phyloP scores from a whole-genome alignment of 2,797 vertebrate genomes.

The Falco columbarius region DNA sequence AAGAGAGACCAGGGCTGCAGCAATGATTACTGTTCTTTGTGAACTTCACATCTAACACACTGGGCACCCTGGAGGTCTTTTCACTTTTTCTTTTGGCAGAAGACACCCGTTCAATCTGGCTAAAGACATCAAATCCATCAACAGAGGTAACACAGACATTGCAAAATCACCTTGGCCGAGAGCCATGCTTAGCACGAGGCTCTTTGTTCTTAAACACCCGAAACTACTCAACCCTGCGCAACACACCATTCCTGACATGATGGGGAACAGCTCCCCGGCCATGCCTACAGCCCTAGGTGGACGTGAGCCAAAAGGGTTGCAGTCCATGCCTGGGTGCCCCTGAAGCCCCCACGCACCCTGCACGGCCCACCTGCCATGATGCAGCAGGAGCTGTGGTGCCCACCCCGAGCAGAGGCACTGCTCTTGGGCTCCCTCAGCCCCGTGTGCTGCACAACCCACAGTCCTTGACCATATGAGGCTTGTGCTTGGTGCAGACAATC shows the following conservation, averaged over 20 bases:
- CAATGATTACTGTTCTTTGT: not conserved
- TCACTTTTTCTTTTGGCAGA: not conserved
- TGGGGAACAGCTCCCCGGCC: not conserved
- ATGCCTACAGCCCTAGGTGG: not conserved
- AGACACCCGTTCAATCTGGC: not conserved
- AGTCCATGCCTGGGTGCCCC: fast-evolving
- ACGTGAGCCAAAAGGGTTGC: not conserved
- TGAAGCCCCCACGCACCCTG: fast-evolving
- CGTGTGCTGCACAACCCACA: fast-evolving
- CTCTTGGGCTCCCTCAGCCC: not conserved
- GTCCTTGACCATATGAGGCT: not conserved
- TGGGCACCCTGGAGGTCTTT: not conserved
- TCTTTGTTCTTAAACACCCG: not conserved
- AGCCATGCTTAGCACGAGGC: fast-evolving
- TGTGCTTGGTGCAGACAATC: not conserved
- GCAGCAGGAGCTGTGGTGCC: not conserved
- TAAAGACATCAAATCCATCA: not conserved
- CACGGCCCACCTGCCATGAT: fast-evolving
- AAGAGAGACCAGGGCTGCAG: not conserved
- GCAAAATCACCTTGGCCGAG: not conserved
- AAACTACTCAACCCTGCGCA: not conserved
- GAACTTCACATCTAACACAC: not conserved
- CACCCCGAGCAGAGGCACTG: fast-evolving
- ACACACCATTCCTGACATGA: fast-evolving
- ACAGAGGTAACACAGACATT: not conserved